Evolutionary conservation across 1,140 invertebrate genomes (phyloP), one percentile per base, ranked within the genome.

Genomic region (Euura saliciscinereae): DNA sequence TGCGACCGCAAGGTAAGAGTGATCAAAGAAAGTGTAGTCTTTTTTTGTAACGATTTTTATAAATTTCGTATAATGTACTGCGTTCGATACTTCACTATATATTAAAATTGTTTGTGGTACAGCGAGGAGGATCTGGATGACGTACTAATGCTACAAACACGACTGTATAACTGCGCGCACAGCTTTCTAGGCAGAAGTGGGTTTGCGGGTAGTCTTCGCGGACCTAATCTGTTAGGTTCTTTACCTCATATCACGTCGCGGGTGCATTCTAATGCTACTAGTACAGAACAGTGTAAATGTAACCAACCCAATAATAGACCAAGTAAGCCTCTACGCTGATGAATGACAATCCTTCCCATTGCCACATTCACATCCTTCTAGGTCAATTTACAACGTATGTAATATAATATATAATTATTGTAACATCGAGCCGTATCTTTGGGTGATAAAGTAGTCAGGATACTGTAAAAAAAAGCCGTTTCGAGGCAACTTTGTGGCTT

Each of bases 41-140:
- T n/a, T 65, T 69, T 65, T 66, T 74, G 64, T 28, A 4, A 66
- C 42, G 43, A 64, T 45, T 51, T 45, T 72, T 73, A 71, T 46
- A 71, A 66, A 44, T 69, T 51, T 71, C 28, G 28, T 28, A 28
- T 28, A 28, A 28, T 28, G 28, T 28, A 28, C 28, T 28, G 28
- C 28, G 28, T 28, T 28, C 28, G 28, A 1, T 71, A 28, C 10
- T 71, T 71, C 28, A 28, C 28, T 28, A 28, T 28, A 28, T 28
- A 28, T 28, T 28, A 28, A 28, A 68, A 51, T 45, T 72, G 69
- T 76, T 76, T 74, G 44, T 74, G 4, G 78, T 83, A 70, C 78
- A 92, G 91, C 75, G 91, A 92, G 76, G 87, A 87, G 71, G 91
- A 93, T 77, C 84, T 93, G 65, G 91, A 92, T 76, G 90, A 92